Conservation (phyloP, 1,140 invertebrate species). For the Hormaphis cornu region DNA sequence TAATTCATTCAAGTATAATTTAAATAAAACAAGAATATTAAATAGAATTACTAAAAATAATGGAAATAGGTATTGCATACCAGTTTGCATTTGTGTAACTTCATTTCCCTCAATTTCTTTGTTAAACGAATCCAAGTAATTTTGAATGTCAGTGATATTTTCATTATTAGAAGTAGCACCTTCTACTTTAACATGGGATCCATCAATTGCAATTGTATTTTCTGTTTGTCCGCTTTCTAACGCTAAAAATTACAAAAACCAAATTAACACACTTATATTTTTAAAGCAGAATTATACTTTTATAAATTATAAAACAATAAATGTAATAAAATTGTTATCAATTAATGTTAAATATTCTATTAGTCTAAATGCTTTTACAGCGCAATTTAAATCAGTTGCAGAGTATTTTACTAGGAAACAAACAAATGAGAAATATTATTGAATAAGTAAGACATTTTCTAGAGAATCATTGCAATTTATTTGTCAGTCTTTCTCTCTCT, state of each 20-base stretch:
- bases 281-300: too few relatives aligned
- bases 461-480: too few relatives aligned
- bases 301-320: too few relatives aligned
- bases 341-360: too few relatives aligned
- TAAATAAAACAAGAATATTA: conserved; percentile 26
- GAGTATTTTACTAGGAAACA: too few relatives aligned
- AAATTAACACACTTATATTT: too few relatives aligned
- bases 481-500: too few relatives aligned
- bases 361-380: too few relatives aligned
- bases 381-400: too few relatives aligned
- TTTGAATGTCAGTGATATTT: conserved; percentile 65
- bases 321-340: too few relatives aligned
- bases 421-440: too few relatives aligned
- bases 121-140: conserved; percentile 73
- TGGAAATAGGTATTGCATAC: conserved; percentile 29
- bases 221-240: background rate
- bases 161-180: conserved; percentile 40
- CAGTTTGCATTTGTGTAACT: conserved; percentile 40
- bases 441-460: too few relatives aligned
- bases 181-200: background rate
- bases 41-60: conserved; percentile 20
- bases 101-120: conserved; percentile 66
- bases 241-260: background rate
- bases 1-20: background rate
- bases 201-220: conserved; percentile 21